These are phyloP conservation scores for Platycheirus albimanus DNA, from an alignment of 2,888 invertebrate species.

Conservation along the genomic window DNA sequence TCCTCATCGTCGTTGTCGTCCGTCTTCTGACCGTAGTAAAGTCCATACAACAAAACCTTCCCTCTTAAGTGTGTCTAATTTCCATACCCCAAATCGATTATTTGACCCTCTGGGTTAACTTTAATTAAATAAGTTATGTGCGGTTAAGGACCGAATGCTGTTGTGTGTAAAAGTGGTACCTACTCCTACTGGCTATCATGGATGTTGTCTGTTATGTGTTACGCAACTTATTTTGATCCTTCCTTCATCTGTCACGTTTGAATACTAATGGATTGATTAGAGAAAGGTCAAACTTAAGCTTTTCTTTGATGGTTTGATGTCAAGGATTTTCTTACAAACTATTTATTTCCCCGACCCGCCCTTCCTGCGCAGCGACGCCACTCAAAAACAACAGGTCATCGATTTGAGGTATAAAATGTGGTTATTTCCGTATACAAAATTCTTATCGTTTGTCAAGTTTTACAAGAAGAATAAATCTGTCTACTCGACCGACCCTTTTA, in stretches of 20 bases:
- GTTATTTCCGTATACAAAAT: neutral
- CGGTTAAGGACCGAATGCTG: conserved; percentile 46
- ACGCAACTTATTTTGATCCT: conserved; percentile 53
- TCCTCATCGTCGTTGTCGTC: neutral
- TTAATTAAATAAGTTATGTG: conserved; percentile 70
- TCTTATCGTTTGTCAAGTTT: conserved; percentile 40
- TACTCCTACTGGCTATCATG: too few species aligned
- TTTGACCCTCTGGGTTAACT: conserved; percentile 66
- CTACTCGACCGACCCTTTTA: conserved; percentile 33
- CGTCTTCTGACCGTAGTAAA: conserved; percentile 18
- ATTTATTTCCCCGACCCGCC: too few species aligned
- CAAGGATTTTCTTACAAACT: conserved; percentile 12
- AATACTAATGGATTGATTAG: conserved; percentile 67
- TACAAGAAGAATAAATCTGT: conserved; percentile 41
- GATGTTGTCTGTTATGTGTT: too few species aligned
- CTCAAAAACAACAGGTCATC: conserved; percentile 45
- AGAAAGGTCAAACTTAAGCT: conserved; percentile 57
- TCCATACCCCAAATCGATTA: conserved; percentile 65
- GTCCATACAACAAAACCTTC: neutral
- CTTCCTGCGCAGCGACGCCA: too few species aligned
- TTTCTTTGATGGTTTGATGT: conserved; percentile 26
- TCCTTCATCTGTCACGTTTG: conserved; percentile 55
- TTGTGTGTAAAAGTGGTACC: too few species aligned
- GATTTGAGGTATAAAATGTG: conserved; percentile 12
- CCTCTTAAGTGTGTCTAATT: conserved; percentile 40